These are phyloP conservation scores for Drosophila biarmipes DNA, from an alignment of 1,140 invertebrate species.

Conservation along the genomic window DNA sequence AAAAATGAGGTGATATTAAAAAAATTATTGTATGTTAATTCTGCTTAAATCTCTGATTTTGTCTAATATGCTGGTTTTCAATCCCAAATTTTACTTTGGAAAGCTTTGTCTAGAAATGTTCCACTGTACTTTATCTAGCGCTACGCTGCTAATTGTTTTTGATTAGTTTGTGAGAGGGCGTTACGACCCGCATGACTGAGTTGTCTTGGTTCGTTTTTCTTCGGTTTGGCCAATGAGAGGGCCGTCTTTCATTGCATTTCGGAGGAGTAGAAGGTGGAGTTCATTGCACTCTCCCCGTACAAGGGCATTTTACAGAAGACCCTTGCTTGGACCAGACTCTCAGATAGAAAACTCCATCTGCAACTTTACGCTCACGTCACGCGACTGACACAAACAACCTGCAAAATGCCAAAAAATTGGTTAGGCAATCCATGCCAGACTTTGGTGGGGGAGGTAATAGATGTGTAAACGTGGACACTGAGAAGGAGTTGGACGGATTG, in stretches of 20 bases:
- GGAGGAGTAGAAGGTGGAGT: conserved; percentile 13
- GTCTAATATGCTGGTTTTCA: too few species aligned
- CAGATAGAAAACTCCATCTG: too few species aligned
- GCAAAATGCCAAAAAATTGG: conserved; percentile 43
- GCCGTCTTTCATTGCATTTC: conserved; percentile 35
- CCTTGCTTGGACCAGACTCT: too few species aligned
- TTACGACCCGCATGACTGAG: conserved; percentile 56
- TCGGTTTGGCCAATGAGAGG: conserved; percentile 31
- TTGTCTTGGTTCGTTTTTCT: conserved; percentile 29
- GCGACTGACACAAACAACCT: conserved; percentile 18
- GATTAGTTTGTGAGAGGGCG: conserved; percentile 70
- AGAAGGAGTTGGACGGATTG: too few species aligned
- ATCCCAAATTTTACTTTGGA: background rate
- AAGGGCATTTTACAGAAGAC: background rate
- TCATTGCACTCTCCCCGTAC: conserved; percentile 10
- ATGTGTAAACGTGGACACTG: background rate
- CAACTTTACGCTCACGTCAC: too few species aligned
- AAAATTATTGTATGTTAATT: too few species aligned
- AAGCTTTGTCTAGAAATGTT: conserved; percentile 2
- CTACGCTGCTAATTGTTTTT: conserved; percentile 73
- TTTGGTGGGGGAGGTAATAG: conserved; percentile 2
- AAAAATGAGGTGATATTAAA: too few species aligned
- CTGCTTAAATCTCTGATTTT: too few species aligned
- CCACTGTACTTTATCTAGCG: conserved; percentile 41
- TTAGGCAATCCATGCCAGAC: conserved; percentile 30